A percentile compares a stretch with the other conserved stretches of the same genome.
These are phyloP conservation scores for Porites cylindrica DNA, from an alignment of 92 coral and sea anemone genomes.

Conservation along the genomic window DNA sequence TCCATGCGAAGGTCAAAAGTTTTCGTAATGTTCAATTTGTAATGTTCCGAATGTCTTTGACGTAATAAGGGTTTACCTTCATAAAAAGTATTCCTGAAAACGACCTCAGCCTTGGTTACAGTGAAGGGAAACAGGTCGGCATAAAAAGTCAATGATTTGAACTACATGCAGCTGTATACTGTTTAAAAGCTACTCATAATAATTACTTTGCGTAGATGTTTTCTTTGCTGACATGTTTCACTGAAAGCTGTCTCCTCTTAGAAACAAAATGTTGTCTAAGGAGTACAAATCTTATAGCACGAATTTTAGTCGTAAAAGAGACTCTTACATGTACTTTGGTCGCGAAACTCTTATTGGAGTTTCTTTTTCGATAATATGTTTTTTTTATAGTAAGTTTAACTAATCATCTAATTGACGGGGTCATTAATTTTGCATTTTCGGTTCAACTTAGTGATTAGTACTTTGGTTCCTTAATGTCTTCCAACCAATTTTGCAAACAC, in stretches of 20 bases:
- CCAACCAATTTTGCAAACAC: neutral
- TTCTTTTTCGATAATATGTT: neutral
- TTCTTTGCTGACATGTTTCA: neutral
- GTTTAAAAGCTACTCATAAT: no score
- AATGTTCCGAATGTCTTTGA: no score
- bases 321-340: neutral
- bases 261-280: neutral
- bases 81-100: no score
- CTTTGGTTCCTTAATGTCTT: neutral
- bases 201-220: no score
- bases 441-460: neutral
- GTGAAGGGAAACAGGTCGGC: no score
- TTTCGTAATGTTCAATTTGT: no score
- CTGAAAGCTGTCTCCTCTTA: neutral
- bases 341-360: neutral
- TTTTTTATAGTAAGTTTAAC: no score
- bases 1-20: no score
- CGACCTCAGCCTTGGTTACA: no score
- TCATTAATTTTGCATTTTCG: neutral
- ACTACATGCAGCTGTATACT: no score
- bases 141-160: no score
- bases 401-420: neutral
- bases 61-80: no score
- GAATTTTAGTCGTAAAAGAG: neutral
- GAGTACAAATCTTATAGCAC: neutral